Evolutionary conservation across 2,888 invertebrate species (phyloP), one percentile per base, ranked within the genome.

Genomic region (Drosophila pegasa): DNA sequence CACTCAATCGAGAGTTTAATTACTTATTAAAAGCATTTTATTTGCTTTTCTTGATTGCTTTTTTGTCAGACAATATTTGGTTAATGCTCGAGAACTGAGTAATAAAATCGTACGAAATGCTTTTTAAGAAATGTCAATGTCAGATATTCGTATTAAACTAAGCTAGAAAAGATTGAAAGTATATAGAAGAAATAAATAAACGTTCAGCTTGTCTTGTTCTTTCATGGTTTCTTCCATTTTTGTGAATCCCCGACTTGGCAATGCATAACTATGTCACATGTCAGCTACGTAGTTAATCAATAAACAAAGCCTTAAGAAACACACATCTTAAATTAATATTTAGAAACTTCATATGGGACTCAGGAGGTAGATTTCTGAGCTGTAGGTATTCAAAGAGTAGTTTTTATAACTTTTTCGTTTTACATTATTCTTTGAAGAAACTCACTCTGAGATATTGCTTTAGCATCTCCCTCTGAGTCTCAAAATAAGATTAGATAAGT

Each of bases 1-100:
- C 18, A n/a, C 45, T 52, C 54, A 54, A 68, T 57, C 43, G 47
- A 29, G 58, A 37, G 12, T 61, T 79, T 66, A 62, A 73, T 75
- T 75, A 57, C 57, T 69, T 62, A 69, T 64, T 56, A 47, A 80
- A 70, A 65, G 45, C 78, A 52, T 67, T 72, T 67, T 72, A 52
- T 75, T 64, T 58, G 51, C 25, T 40, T 64, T 52, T 8, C 27
- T 37, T 58, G 33, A 64, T 69, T 55, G 43, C 25, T 41, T 73
- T 75, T 57, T 51, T 18, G n/a, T 33, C 12, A 8, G 0, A 12
- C 10, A 10, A 38, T 25, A 48, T 62, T 33, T 47, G 18, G 1
- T 10, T 25, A 10, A 5, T 6, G 43, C 43, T 45, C 27, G 16
- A 45, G 25, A 27, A 10, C 6, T 45, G n/a, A 10, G 2, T 16